Evolutionary conservation across 2,888 invertebrate genomes (phyloP).

Genomic region (Epinotia brunnichana): DNA sequence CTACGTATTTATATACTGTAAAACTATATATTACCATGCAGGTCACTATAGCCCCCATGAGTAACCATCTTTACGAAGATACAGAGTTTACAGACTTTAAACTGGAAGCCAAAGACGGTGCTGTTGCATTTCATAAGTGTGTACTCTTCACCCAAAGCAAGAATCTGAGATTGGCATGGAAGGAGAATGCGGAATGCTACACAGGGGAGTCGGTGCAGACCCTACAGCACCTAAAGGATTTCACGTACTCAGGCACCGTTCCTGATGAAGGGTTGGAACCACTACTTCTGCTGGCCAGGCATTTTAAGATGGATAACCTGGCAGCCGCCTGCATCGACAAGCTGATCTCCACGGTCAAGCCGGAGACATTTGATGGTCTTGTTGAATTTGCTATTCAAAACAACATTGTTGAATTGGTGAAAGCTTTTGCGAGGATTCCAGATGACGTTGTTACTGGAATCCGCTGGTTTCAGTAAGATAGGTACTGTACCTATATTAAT

Average conservation of each 20-base stretch:
- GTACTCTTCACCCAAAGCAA: not conserved
- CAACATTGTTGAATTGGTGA: conserved; percentile 1
- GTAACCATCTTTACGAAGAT: conserved; percentile 2
- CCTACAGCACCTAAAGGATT: conserved; percentile 9
- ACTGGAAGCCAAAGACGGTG: not conserved
- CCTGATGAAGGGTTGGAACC: not conserved
- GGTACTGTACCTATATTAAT: too few relatives aligned
- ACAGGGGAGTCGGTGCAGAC: not conserved
- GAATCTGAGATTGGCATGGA: not conserved
- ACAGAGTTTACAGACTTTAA: conserved; percentile 43
- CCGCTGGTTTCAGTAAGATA: not conserved
- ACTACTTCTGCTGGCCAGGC: not conserved
- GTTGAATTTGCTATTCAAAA: not conserved
- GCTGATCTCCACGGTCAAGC: not conserved
- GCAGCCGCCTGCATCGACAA: not conserved
- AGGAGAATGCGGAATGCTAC: not conserved
- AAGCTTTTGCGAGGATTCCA: not conserved
- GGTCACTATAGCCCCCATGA: not conserved
- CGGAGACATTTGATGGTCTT: not conserved
- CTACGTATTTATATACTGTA: not conserved
- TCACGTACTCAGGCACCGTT: conserved; percentile 8
- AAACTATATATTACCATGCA: not conserved
- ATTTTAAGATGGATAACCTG: not conserved
- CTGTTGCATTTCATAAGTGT: conserved; percentile 3
- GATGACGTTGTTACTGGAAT: conserved; percentile 5